Evolutionary conservation across 2,797 vertebrate genomes (phyloP).

Genomic region (Micropoecilia bifurca): DNA sequence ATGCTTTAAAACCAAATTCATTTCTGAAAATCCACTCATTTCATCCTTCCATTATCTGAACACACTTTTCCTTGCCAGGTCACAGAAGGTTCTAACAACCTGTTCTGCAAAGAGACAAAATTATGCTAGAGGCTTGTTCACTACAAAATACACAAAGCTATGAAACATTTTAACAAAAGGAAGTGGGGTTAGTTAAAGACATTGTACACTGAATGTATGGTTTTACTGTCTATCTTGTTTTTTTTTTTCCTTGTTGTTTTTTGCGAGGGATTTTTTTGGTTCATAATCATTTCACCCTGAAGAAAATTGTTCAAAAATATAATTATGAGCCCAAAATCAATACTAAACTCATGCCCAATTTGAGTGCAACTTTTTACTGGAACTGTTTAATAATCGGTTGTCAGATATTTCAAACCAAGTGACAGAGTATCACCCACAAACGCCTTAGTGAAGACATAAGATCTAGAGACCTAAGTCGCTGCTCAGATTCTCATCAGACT

Average conservation of each 20-base stretch:
- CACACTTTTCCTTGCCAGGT: too few relatives aligned
- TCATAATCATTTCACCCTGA: not conserved
- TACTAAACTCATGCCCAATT: not conserved
- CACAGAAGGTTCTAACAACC: too few relatives aligned
- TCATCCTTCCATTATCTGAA: too few relatives aligned
- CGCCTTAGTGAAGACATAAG: not conserved
- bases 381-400: too few relatives aligned
- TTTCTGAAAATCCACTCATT: not conserved
- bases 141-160: too few relatives aligned
- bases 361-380: not conserved
- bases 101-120: too few relatives aligned
- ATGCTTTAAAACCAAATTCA: not conserved
- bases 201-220: not conserved
- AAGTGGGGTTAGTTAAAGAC: not conserved
- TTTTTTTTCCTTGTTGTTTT: too few relatives aligned
- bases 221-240: not conserved
- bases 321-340: not conserved
- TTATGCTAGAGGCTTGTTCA: too few relatives aligned
- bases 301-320: not conserved
- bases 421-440: too few relatives aligned
- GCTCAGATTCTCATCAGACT: not conserved
- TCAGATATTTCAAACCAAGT: too few relatives aligned
- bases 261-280: not conserved
- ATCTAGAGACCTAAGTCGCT: not conserved
- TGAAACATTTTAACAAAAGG: too few relatives aligned